phyloP scores from a whole-genome alignment of 2,888 invertebrate genomes.

The Campaea margaritaria region DNA sequence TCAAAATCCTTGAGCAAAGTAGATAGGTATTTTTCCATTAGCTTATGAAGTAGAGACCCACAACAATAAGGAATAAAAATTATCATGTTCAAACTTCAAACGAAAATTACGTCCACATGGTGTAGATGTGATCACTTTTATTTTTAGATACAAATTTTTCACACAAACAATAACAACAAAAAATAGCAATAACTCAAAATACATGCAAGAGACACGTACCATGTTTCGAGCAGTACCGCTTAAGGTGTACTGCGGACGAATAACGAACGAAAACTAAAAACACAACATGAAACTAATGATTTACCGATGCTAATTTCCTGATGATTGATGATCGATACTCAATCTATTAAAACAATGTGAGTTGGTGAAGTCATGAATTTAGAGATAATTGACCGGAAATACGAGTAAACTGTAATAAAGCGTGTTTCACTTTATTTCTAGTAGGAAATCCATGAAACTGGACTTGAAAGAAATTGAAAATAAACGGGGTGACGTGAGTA shows the following conservation, averaged over 20 bases:
- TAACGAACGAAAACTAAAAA: slow-evolving; percentile 56
- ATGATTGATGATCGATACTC: slow-evolving; percentile 42
- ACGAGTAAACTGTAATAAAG: not conserved
- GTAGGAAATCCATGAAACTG: not conserved
- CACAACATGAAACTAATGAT: slow-evolving; percentile 53
- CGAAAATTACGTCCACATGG: slow-evolving; percentile 1
- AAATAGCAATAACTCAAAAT: slow-evolving; percentile 34
- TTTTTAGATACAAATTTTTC: slow-evolving; percentile 56
- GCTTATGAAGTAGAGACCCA: not conserved
- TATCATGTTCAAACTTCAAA: not conserved
- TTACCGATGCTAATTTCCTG: slow-evolving; percentile 54
- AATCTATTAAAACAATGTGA: slow-evolving; percentile 36
- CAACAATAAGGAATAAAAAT: not conserved
- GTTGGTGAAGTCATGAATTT: slow-evolving; percentile 7
- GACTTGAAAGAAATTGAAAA: too few relatives aligned
- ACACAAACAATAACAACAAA: slow-evolving; percentile 17
- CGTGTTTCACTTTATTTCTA: not conserved
- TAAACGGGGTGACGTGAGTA: too few relatives aligned
- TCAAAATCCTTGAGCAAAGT: too few relatives aligned
- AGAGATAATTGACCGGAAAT: slow-evolving; percentile 3
- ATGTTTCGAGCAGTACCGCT: slow-evolving; percentile 49
- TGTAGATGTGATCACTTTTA: slow-evolving; percentile 60
- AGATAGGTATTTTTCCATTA: not conserved
- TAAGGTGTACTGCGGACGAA: slow-evolving; percentile 48
- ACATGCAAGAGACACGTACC: slow-evolving; percentile 58